Conservation (phyloP, 2,797 vertebrate species). For the Morus bassanus region DNA sequence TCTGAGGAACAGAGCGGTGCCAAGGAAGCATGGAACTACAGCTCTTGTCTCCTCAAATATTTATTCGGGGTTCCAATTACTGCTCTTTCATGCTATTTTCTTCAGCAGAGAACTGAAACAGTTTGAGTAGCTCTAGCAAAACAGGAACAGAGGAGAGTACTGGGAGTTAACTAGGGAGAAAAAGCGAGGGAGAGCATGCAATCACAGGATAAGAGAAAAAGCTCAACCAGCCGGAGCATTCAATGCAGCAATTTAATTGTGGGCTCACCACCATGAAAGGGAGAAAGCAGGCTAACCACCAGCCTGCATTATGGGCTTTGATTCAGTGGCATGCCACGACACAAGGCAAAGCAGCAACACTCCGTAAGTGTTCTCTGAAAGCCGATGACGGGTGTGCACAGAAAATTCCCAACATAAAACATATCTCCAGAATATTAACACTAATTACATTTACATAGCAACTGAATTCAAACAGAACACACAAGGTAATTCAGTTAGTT, state of each 20-base stretch:
- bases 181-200: not conserved
- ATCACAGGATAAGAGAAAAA: not conserved
- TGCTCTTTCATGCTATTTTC: not conserved
- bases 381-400: fast-evolving
- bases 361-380: not conserved
- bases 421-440: not conserved
- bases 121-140: not conserved
- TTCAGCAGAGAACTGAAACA: not conserved
- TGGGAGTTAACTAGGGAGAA: not conserved
- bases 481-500: not conserved
- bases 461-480: not conserved
- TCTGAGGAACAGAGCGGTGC: not conserved
- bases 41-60: not conserved
- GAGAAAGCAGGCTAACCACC: not conserved
- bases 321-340: not conserved
- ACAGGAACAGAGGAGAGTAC: not conserved
- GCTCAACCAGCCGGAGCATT: not conserved
- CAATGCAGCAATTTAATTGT: constrained; percentile 19
- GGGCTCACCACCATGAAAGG: constrained; percentile 4
- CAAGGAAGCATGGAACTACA: not conserved
- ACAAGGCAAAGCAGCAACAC: not conserved
- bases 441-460: not conserved
- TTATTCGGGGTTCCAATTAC: constrained; percentile 23
- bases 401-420: not conserved
- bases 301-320: not conserved